Evolutionary conservation across 2,113 vertebrate genomes (phyloP).

Genomic region (Rhinogobius similis): DNA sequence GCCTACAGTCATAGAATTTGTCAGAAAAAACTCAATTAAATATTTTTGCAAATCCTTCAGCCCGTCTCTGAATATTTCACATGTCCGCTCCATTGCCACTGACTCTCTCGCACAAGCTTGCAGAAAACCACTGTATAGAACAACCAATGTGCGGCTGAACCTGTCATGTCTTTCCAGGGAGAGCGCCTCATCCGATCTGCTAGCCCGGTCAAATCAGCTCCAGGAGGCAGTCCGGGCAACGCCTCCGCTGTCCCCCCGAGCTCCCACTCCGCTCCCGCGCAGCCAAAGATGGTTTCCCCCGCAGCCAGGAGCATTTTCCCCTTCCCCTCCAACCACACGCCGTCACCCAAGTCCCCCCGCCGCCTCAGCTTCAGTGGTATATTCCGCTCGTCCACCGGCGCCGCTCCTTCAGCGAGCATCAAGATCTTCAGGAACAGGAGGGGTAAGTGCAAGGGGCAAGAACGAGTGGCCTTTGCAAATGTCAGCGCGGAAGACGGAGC

Average conservation of each 20-base stretch:
- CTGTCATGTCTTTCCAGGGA: conserved; percentile 71
- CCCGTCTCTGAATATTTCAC: too few species aligned
- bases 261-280: conserved; percentile 84
- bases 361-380: conserved; percentile 95
- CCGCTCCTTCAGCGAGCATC: conserved; percentile 82
- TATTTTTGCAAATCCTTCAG: too few species aligned
- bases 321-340: conserved; percentile 84
- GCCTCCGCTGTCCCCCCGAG: conserved; percentile 76
- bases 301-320: conserved; percentile 91
- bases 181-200: conserved; percentile 78
- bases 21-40: too few species aligned
- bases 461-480: background rate
- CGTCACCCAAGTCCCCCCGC: conserved; percentile 91
- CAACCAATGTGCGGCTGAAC: background rate
- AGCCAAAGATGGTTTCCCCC: conserved; percentile 79
- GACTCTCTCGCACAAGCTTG: background rate
- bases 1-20: too few species aligned
- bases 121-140: background rate
- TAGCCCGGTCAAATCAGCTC: conserved; percentile 83
- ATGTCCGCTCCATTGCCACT: background rate
- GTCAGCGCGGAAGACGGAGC: background rate
- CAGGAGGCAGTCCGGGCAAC: conserved; percentile 74
- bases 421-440: conserved; percentile 93
- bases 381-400: conserved; percentile 88
- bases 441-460: conserved; percentile 80